Evolutionary conservation across 2,888 invertebrate species (phyloP).

Genomic region (Trachelus tabidus): DNA sequence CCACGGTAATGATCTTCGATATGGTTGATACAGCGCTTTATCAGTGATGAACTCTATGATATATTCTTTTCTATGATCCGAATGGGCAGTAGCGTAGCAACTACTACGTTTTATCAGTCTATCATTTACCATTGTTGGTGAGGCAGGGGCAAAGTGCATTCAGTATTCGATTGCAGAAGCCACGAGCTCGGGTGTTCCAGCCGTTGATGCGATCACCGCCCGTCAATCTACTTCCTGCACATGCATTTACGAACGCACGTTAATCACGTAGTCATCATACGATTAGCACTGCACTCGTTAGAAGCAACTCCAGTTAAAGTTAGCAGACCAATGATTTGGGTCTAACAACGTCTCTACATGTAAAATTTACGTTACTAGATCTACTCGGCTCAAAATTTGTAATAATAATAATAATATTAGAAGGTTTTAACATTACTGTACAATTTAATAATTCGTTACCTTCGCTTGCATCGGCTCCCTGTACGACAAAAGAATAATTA

Average conservation of each 20-base stretch:
- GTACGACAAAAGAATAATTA: conserved; percentile 35
- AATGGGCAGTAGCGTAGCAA: conserved; percentile 3
- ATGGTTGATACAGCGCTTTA: background rate
- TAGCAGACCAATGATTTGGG: background rate
- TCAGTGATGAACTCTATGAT: background rate
- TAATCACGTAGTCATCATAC: background rate
- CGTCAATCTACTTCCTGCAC: conserved; percentile 60
- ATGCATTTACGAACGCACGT: conserved; percentile 34
- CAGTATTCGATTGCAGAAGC: conserved; percentile 64
- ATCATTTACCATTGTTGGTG: conserved; percentile 64
- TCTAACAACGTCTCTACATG: background rate
- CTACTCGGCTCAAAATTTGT: background rate
- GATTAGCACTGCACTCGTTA: background rate
- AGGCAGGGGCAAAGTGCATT: conserved; percentile 64
- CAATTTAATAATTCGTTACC: conserved; percentile 39
- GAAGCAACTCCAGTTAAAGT: background rate
- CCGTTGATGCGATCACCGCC: conserved; percentile 55
- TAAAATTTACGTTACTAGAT: background rate
- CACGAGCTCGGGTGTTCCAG: conserved; percentile 65
- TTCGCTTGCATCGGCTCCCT: conserved; percentile 49
- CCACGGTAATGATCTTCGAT: background rate
- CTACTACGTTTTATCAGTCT: conserved; percentile 37
- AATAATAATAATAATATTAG: background rate
- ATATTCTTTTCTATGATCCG: background rate
- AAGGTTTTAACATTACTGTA: background rate